A percentile compares a stretch with the other conserved stretches of the same genome.
Conservation (phyloP, 2,888 invertebrate species). For the Trypoxylon attenuatum region DNA sequence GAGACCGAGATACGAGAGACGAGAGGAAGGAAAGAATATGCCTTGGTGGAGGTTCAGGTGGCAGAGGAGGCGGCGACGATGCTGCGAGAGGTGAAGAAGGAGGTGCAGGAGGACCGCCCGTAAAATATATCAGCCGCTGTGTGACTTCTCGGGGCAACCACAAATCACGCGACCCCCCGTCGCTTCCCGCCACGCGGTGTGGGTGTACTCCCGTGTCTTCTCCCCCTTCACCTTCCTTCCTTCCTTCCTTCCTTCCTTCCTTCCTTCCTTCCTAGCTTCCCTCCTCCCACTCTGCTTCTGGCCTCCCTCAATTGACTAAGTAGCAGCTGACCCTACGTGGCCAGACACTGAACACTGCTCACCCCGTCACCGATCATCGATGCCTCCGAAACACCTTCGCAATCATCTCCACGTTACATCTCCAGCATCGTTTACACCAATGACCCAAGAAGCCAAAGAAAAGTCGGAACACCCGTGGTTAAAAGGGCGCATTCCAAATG, state of each 20-base stretch:
- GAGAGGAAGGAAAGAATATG: conserved; percentile 24
- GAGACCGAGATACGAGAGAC: conserved; percentile 6
- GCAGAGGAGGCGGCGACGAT: conserved; percentile 12
- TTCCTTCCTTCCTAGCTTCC: too few species aligned
- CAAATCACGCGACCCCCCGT: conserved; percentile 75
- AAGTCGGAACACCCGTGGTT: too few species aligned
- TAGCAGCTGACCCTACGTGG: conserved; percentile 8
- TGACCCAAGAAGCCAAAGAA: too few species aligned
- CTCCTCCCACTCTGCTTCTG: conserved; percentile 11
- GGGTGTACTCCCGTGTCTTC: conserved; percentile 63
- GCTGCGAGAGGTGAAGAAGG: conserved; percentile 18
- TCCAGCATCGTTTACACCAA: too few species aligned
- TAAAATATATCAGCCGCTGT: conserved; percentile 75
- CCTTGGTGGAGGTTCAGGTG: conserved; percentile 27
- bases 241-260: too few species aligned
- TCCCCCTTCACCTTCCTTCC: conserved; percentile 30
- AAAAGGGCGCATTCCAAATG: conserved; percentile 13
- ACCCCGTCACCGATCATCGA: background rate
- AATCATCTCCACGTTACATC: background rate
- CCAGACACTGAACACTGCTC: background rate
- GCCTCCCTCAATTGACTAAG: conserved; percentile 9
- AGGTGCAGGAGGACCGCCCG: conserved; percentile 63
- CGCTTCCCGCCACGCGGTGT: conserved; percentile 63
- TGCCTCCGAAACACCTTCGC: background rate
- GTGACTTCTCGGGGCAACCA: conserved; percentile 73